Evolutionary conservation across 2,113 vertebrate species (phyloP), one percentile per base, ranked within the genome.

Genomic region (Dascyllus trimaculatus): DNA sequence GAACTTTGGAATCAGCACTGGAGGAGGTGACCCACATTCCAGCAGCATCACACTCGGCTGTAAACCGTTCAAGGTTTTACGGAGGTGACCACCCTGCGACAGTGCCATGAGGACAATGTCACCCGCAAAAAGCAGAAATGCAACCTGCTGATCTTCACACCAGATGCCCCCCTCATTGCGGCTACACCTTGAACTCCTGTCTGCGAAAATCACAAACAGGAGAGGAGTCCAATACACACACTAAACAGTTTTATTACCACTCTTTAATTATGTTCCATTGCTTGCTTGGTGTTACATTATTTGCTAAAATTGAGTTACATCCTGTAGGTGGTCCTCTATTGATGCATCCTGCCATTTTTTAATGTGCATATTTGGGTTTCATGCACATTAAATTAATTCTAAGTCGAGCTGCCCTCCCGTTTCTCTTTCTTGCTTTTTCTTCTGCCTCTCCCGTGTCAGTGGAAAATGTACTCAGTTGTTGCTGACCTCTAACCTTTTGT

Each of bases 401-500:
- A 76, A 61, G 38, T 59, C 72, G 52, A 58, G 22, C 1, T 72
- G 45, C 19, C 35, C 11, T 61, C 61, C 62, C 32, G 25, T 35
- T 22, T 63, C 32, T 75, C 24, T 69, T 68, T n/a, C n/a, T n/a
- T 1, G 78, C 32, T 66, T 76, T 62, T 25, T 56, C 45, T 18
- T 52, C 32, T 11, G 40, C 15, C 19, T 80, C 35, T 78, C 46
- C 35, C 64, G 19, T 69, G 51, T 70, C 43, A 25, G 73, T 76
- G 60, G 66, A 81, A 87, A 84, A 76, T 68, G 40, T 48, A 60
- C 58, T 69, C 62, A 68, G 59, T 69, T 57, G 24, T 22, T 26
- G 18, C 35, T 58, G 74, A 88, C 65, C 79, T 85, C 71, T 82
- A 9, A 82, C 81, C 70, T 69, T 62, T 40, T 62, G 45, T 78